Conservation (phyloP, 35 echinoderm and acorn worm species). For the Diadema setosum region DNA sequence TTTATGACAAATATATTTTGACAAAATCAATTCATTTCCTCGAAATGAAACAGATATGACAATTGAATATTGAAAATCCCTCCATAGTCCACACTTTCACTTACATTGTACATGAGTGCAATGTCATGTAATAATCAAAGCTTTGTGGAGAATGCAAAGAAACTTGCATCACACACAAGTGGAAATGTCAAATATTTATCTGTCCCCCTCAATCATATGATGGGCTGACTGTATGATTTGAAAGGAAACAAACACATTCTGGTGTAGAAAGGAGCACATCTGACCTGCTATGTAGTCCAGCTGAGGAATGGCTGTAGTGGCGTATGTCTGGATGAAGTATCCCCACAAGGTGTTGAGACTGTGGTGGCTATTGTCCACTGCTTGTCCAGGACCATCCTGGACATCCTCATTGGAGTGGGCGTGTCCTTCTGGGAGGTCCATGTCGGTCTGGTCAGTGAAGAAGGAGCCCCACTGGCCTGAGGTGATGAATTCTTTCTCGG, state of each 20-base stretch:
- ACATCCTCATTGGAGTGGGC: background rate
- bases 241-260: background rate
- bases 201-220: background rate
- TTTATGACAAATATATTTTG: too few species aligned
- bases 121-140: background rate
- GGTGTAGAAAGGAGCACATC: too few species aligned
- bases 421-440: background rate
- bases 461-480: conserved; percentile 92
- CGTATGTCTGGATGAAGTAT: conserved; percentile 70
- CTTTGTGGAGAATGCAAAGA: background rate
- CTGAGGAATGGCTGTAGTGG: conserved; percentile 70
- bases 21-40: too few species aligned
- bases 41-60: too few species aligned
- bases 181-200: background rate
- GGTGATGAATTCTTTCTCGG: conserved; percentile 71
- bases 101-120: too few species aligned
- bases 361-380: background rate
- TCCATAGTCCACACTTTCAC: too few species aligned
- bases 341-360: conserved; percentile 78
- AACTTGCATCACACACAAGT: background rate
- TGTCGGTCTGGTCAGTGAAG: conserved; percentile 44
- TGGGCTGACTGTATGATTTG: background rate
- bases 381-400: background rate
- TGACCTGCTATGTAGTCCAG: conserved; percentile 92
- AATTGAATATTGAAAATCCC: too few species aligned